Base-by-base conservation (phyloP, 2,113 vertebrate species). In the Carlito syrichta region DNA sequence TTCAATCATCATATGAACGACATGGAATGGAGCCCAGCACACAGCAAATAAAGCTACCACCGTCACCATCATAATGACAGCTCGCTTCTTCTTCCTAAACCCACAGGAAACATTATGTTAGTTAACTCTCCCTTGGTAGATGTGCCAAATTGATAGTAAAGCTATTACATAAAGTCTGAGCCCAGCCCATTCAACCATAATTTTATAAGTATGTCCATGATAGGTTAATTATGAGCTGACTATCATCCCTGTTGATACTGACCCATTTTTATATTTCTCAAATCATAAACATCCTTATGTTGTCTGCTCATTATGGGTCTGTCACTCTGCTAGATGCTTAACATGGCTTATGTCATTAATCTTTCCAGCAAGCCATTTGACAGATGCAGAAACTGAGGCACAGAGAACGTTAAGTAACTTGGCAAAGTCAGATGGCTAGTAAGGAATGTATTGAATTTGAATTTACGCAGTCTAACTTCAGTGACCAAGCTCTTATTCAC, bases 21-120 rank as follows among this genome's bases (percentile, higher is more conserved):
- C 52, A 0, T 99, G 99, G 96, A 99, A 99, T 77, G 98, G 98
- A 7, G 98, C 98, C 98, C 98, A 99, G 96, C 99, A 99, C 92
- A 97, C 94, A n/a, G 98, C 97, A 86, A 99, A 99, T 88, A 99
- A 98, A 94, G 98, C 98, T 85, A 99, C 98, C 63, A 99, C 98
- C 6, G 96, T 98, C 96, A 99, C 98, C 98, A 99, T 99, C 98
- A 98, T 99, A 48, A 98, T 38, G 56, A 99, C 98, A 85, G 99
- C 99, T 86, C 98, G 96, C 69, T 99, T 98, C 98, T 99, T 99
- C 97, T 98, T 99, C 98, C 98, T 99, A 97, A 69, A 97, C 97
- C 81, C 97, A 79, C 20, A 97, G 77, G 82, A 98, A 89, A 66
- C 10, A 83, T 0, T 17, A 52, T 3, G 9, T 85, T 8, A 17